A percentile compares a stretch with the other conserved stretches of the same genome.
Conservation (phyloP, 2,113 vertebrate species). For the Dasyurus viverrinus region DNA sequence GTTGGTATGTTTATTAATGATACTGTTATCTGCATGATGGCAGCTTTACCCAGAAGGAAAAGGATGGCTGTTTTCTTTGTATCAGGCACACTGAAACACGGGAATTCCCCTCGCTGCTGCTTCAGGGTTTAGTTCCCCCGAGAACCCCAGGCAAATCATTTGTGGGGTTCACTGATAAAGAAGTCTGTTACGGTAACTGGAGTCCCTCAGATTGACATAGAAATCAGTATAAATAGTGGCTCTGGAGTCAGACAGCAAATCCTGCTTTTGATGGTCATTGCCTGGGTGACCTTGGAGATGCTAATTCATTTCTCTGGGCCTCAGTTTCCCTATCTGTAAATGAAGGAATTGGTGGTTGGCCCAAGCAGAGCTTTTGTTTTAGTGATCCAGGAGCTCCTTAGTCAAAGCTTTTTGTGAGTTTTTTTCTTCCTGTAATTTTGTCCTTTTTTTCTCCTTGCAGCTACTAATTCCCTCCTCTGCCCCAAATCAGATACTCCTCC, state of each 20-base stretch:
- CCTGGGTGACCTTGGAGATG: neutral
- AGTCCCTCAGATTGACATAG: conserved; percentile 47
- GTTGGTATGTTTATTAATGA: conserved; percentile 55
- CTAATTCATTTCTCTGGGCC: neutral
- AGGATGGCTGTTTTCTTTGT: conserved; percentile 43
- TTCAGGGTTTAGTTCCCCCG: conserved; percentile 49
- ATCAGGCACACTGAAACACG: neutral
- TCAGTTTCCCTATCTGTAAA: neutral
- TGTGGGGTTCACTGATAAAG: conserved; percentile 51
- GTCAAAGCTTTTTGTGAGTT: neutral
- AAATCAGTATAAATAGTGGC: conserved; percentile 46
- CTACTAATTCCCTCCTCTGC: neutral
- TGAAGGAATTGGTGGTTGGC: neutral
- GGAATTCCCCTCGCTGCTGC: conserved; percentile 48
- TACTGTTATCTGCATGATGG: conserved; percentile 57
- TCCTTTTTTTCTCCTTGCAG: neutral
- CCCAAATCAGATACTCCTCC: neutral
- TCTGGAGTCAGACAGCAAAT: conserved; percentile 37
- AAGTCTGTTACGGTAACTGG: conserved; percentile 33
- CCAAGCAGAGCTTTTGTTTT: neutral
- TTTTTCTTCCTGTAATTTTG: neutral
- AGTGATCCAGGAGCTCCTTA: neutral
- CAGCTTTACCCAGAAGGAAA: conserved; percentile 63
- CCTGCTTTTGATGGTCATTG: conserved; percentile 19
- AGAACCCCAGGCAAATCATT: conserved; percentile 33